A percentile compares a stretch with the other conserved stretches of the same genome.
These are phyloP conservation scores for Lontra canadensis DNA, from an alignment of 2,113 vertebrate species.

Conservation along the genomic window DNA sequence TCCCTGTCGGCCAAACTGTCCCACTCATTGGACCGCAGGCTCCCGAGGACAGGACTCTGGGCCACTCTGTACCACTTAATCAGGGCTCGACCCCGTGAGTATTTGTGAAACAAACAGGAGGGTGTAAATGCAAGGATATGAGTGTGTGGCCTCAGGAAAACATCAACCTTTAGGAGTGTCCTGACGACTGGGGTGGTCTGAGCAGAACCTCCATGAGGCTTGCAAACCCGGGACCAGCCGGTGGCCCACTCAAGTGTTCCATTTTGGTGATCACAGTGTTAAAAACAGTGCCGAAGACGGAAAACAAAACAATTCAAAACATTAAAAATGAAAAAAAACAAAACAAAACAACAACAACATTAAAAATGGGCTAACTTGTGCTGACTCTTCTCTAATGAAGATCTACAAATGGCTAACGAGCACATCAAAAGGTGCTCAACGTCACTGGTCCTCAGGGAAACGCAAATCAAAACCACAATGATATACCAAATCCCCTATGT, in stretches of 20 bases:
- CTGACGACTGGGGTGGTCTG: neutral
- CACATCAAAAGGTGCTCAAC: neutral
- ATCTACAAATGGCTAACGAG: neutral
- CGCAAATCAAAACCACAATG: neutral
- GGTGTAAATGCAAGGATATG: neutral
- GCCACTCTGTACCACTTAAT: neutral
- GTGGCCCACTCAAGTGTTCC: neutral
- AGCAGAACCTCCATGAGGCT: neutral
- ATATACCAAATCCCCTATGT: neutral
- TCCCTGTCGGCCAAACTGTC: neutral
- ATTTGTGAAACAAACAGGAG: neutral
- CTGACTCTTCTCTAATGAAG: neutral
- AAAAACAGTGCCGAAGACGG: neutral
- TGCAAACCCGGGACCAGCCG: neutral
- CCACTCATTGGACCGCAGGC: neutral
- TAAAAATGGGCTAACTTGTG: neutral
- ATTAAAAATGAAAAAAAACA: no score
- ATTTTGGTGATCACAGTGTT: neutral
- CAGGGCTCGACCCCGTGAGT: neutral
- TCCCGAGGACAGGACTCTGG: neutral
- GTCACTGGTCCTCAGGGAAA: neutral
- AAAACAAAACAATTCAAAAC: neutral
- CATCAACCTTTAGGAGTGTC: neutral
- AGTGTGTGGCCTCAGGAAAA: neutral
- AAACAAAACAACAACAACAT: neutral